Conservation (phyloP, 2,888 invertebrate species). For the Polyommatus icarus region DNA sequence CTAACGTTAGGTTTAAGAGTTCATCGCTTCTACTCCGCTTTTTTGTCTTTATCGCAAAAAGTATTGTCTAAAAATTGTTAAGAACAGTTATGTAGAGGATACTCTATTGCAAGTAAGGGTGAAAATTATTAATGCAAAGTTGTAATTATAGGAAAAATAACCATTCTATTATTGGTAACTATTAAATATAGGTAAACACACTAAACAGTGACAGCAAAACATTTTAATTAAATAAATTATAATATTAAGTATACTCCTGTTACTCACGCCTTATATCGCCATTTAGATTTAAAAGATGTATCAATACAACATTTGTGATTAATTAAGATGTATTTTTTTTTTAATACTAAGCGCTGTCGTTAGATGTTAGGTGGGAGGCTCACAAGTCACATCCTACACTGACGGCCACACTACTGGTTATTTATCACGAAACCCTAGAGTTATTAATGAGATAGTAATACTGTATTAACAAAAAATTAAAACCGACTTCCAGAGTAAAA, state of each 20-base stretch:
- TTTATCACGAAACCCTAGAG: neutral
- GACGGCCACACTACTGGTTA: neutral
- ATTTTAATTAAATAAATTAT: too few relatives aligned
- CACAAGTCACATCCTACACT: neutral
- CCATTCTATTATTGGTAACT: too few relatives aligned
- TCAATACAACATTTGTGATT: neutral
- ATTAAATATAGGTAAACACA: too few relatives aligned
- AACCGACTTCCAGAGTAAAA: too few relatives aligned
- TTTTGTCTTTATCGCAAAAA: neutral
- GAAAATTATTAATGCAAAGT: too few relatives aligned
- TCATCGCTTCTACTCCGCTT: neutral
- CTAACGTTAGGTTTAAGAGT: neutral
- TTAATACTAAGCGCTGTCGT: neutral
- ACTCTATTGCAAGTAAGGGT: too few relatives aligned
- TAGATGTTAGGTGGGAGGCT: neutral
- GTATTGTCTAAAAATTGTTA: neutral
- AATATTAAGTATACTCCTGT: too few relatives aligned
- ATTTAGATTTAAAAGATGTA: neutral
- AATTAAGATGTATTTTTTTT: neutral
- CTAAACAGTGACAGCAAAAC: too few relatives aligned
- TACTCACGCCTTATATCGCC: too few relatives aligned
- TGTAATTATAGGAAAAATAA: too few relatives aligned
- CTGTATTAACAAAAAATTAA: too few relatives aligned
- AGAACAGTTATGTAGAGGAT: too few relatives aligned
- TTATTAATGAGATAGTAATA: neutral